Base-by-base conservation (phyloP, 1,140 invertebrate species). In the Drosophila insularis region DNA sequence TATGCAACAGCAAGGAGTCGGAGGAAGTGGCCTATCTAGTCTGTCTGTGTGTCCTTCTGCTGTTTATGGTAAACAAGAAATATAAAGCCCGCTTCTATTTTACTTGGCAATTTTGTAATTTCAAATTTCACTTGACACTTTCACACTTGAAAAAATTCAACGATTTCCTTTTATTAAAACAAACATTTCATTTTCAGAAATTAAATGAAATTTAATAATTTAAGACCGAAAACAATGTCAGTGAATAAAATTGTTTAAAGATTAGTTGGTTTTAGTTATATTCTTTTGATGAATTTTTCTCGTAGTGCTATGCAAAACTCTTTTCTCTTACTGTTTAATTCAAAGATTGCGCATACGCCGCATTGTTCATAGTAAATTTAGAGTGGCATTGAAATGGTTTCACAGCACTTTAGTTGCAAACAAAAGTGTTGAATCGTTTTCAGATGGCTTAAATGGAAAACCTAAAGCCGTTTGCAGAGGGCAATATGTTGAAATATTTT, bases 71-170 rank as follows among this genome's bases (percentile, higher is more conserved):
- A 63, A 60, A 55, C 37, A 70, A 39, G 56, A 63, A 63, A 63
- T 53, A 56, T 39, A 27, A 27, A 50, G 43, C 17, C 43, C 31
- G 40, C 46, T 80, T 72, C 40, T 71, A 66, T 72, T 80, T 80
- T 63, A 68, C 78, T 76, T 76, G 61, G 71, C 64, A 80, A 75
- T 80, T 80, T 80, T 68, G 31, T 81, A 73, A 81, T 81, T 81
- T 72, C 14, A 50, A 74, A 77, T 77, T 78, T 78, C n/a, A 31
- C 58, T 60, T 77, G 13, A 19, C 62, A 56, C 23, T 43, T 71
- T 77, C 55, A 61, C 50, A 50, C 43, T 50, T 50, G 8, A 21
- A 19, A 50, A 50, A 50, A 21, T 50, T 11, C 7, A 8, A 46
- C 14, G 43, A 46, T 19, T 43, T 43, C 5, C 6, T 17, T 17